Percentiles rank a stretch among this genome's conserved stretches.
These are phyloP conservation scores for Pipra filicauda DNA, from an alignment of 2,113 vertebrate genomes.

Conservation along the genomic window DNA sequence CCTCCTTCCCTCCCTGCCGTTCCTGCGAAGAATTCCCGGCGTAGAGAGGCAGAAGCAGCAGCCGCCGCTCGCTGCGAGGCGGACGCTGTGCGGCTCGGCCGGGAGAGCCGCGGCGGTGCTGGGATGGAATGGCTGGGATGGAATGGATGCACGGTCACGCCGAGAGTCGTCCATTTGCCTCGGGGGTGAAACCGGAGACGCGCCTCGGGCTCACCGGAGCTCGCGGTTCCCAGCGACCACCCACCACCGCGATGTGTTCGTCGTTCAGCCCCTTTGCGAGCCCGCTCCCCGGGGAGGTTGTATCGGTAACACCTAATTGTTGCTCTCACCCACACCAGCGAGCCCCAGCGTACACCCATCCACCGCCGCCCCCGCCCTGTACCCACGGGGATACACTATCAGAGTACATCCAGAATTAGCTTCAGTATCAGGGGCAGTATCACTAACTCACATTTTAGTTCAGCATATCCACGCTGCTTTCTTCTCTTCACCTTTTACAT, in stretches of 20 bases:
- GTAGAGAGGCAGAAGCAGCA: rapidly evolving
- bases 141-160: not conserved
- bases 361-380: not conserved
- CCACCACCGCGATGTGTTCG: rapidly evolving
- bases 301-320: not conserved
- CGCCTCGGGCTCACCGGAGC: not conserved
- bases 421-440: rapidly evolving
- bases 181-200: not conserved
- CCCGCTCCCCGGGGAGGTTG: not conserved
- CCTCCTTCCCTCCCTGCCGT: not conserved
- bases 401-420: not conserved
- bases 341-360: not conserved
- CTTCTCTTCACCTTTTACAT: not conserved
- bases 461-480: not conserved
- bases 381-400: not conserved
- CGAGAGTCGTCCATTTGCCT: not conserved
- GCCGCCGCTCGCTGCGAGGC: not conserved
- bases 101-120: not conserved
- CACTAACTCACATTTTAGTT: not conserved
- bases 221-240: not conserved
- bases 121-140: not conserved
- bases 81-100: not conserved
- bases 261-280: not conserved
- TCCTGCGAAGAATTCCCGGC: not conserved
- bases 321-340: not conserved